Base-by-base conservation (phyloP, 2,113 vertebrate genomes). In the Nesospiza acunhae region DNA sequence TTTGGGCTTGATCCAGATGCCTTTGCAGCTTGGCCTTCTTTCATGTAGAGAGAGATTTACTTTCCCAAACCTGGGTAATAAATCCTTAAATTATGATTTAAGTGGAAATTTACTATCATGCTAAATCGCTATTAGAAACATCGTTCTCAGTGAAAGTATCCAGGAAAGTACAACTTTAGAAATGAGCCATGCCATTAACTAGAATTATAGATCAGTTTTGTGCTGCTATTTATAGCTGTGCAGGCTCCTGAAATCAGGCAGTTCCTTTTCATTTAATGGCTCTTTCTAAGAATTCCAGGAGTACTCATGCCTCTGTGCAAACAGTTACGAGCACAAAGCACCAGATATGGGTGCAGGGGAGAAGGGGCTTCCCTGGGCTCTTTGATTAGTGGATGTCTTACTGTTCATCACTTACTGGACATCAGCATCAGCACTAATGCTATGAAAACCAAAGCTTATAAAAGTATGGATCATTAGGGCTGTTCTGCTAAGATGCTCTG, bases 81-180 rank as follows among this genome's bases (percentile, higher is more conserved):
- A 91, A 97, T 80, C 53, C 31, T 92, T 87, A 84, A 83, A 66
- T 77, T 95, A 75, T 78, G 20, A 95, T 96, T 97, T 96, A 96
- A 96, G 83, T 73, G 33, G 47, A 92, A 59, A 52, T 95, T 97
- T 96, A 84, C 66, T 94, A 82, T 91, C 88, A 49, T 41, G 70
- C 79, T 89, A 91, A 93, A 89, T 92, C 3, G 13, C 94, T 90
- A 84, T 92, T 86, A 95, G 89, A 92, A 95, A 11, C 44, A 72
- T 55, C 76, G 30, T 95, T 70, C 88, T 96, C 76, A 91, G 74
- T 77, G 46, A 93, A 73, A 92, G 60, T 41, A 93, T 83, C n/a
- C 56, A 93, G 60, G 77, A 75, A 94, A 94, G 81, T 79, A 89
- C 56, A 94, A 86, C 56, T 76, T 91, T 50, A 92, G 91, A 95